These are phyloP conservation scores for Bettongia penicillata DNA, from an alignment of 2,113 vertebrate species.

Conservation along the genomic window DNA sequence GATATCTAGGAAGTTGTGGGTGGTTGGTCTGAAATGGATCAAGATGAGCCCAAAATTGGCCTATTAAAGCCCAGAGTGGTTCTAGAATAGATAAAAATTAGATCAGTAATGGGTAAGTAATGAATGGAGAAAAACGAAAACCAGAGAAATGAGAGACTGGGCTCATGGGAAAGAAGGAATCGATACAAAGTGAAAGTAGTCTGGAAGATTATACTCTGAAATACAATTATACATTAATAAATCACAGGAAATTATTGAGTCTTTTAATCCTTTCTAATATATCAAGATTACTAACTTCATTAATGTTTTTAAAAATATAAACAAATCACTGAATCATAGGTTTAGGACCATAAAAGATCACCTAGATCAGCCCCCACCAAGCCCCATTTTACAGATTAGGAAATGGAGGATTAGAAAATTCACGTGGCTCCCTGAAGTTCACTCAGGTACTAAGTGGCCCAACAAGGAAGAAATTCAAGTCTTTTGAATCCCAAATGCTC, in stretches of 20 bases:
- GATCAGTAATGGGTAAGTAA: neutral
- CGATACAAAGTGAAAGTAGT: neutral
- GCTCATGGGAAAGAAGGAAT: neutral
- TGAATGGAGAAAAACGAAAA: neutral
- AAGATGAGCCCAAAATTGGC: neutral
- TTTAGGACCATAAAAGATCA: neutral
- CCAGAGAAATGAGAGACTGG: neutral
- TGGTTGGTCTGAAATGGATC: neutral
- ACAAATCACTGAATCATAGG: constrained; percentile 2
- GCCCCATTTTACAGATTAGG: neutral
- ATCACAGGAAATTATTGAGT: constrained; percentile 54
- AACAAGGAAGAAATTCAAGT: neutral
- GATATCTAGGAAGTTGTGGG: neutral
- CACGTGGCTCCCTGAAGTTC: neutral
- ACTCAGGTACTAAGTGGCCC: neutral
- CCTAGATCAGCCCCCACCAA: neutral
- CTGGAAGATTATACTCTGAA: constrained; percentile 35
- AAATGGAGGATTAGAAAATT: neutral
- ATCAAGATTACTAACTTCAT: constrained; percentile 58
- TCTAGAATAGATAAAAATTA: neutral
- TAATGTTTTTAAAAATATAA: constrained; percentile 56
- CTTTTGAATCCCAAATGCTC: neutral
- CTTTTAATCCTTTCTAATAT: constrained; percentile 34
- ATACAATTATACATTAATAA: constrained; percentile 67
- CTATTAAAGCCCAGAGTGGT: neutral